phyloP scores from a whole-genome alignment of 2,797 vertebrate genomes.

The Leptoclinus maculatus region DNA sequence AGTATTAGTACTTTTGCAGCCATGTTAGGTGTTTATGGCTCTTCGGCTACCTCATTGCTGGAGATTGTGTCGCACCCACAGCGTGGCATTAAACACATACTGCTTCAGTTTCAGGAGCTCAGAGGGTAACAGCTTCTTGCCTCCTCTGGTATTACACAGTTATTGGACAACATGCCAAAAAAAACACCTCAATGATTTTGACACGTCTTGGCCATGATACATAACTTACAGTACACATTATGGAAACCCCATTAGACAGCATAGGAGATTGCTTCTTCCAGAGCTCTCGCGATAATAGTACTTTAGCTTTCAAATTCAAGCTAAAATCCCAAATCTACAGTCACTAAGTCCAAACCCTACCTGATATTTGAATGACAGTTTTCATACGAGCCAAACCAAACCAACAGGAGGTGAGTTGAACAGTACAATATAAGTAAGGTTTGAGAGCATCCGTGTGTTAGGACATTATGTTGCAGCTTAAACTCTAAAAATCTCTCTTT shows the following conservation, averaged over 20 bases:
- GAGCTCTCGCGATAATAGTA: background rate
- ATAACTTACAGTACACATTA: conserved; percentile 39
- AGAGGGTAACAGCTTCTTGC: conserved; percentile 30
- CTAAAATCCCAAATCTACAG: background rate
- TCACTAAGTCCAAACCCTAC: background rate
- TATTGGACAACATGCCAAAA: conserved; percentile 61
- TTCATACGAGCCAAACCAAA: conserved; percentile 8
- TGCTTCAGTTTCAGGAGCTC: conserved; percentile 43
- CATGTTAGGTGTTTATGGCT: background rate
- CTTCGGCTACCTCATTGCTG: conserved; percentile 6
- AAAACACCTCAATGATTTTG: conserved; percentile 45
- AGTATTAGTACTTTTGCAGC: background rate
- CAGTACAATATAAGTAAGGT: background rate
- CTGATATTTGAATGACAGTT: conserved; percentile 10
- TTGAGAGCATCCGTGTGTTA: background rate
- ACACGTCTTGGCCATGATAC: conserved; percentile 42
- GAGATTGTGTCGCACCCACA: background rate
- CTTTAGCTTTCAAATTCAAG: background rate
- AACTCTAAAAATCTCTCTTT: conserved; percentile 31
- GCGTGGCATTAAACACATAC: conserved; percentile 33
- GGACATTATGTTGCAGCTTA: background rate
- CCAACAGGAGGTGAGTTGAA: conserved; percentile 4
- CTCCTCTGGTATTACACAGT: conserved; percentile 47
- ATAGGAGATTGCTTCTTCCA: conserved; percentile 4
- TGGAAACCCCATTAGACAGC: background rate